Conservation (phyloP, 2,113 vertebrate species). For the Scartelaos histophorus region DNA sequence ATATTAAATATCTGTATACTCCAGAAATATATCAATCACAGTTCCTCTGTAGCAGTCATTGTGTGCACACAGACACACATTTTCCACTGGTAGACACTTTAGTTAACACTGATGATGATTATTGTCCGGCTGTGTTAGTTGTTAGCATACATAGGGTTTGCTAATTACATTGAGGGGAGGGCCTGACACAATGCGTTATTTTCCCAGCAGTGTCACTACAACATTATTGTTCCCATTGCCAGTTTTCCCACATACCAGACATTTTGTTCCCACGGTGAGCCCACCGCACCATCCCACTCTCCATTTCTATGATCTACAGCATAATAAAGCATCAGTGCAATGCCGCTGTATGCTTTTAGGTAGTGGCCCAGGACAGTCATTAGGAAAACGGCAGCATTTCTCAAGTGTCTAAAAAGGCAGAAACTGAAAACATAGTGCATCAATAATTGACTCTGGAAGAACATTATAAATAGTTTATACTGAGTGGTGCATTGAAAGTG, state of each 20-base stretch:
- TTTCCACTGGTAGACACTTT: background rate
- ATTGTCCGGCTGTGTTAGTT: background rate
- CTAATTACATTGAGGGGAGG: slow-evolving; percentile 19
- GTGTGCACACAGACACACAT: background rate
- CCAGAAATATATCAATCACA: background rate
- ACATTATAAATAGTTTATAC: slow-evolving; percentile 73
- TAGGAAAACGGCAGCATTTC: slow-evolving; percentile 43
- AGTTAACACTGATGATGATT: background rate
- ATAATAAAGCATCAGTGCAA: slow-evolving; percentile 6
- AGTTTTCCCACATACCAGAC: slow-evolving; percentile 22
- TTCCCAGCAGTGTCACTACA: slow-evolving; percentile 20
- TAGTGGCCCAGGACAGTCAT: slow-evolving; percentile 43
- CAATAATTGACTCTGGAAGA: slow-evolving; percentile 68
- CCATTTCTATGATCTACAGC: slow-evolving; percentile 42
- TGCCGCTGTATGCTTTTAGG: slow-evolving; percentile 22
- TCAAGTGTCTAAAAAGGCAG: slow-evolving; percentile 53
- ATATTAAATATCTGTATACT: background rate
- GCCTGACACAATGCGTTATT: slow-evolving; percentile 28
- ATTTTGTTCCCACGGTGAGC: slow-evolving; percentile 6
- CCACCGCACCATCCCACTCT: slow-evolving; percentile 8
- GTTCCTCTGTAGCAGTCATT: background rate
- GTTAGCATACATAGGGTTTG: background rate
- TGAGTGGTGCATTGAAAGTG: slow-evolving; percentile 50
- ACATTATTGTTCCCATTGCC: slow-evolving; percentile 13
- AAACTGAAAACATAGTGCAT: slow-evolving; percentile 67